Base-by-base conservation (phyloP, 2,113 vertebrate genomes). In the Lota lota region DNA sequence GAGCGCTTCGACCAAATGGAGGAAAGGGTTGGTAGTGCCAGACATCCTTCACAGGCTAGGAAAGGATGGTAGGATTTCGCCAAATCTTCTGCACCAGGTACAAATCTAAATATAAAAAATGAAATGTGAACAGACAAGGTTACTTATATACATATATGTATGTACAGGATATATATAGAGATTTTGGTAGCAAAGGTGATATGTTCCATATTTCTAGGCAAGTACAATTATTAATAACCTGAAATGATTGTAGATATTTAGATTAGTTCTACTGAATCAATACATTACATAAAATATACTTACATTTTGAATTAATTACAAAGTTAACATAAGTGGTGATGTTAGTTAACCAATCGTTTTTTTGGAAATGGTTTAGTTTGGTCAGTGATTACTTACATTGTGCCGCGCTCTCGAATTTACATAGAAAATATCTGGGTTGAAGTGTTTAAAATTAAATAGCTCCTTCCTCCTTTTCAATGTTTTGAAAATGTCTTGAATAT, bases 1-100 rank as follows among this genome's bases (percentile, higher is more conserved):
- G 78, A 99, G 80, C 0, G 93, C 86, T 82, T 99, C 97, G 57
- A 89, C 85, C 14, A 97, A 79, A 54, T 67, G 58, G 64, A 76
- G 70, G n/a, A 94, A 99, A 12, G 96, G 95, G 78, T 96, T 97
- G 51, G 92, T 94, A 78, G 72, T 83, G 69, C 65, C 61, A 77
- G 81, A 70, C 72, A 81, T 87, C 18, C 22, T 59, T 50, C 10
- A 56, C 53, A 56, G 51, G 40, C 5, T 12, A 50, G 40, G 40
- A 12, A 56, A 56, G 10, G 53, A 56, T 56, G 53, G 10, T 18
- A n/a, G 53, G 53, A 47, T 47, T 56, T n/a, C 5, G 14, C 16
- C 53, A 56, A 56, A 56, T 18, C 53, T 56, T 18, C 53, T n/a
- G 53, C 4, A 5, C 5, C 17, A n/a, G 53, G 53, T 17, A 56